Base-by-base conservation (phyloP, 1,140 invertebrate genomes). In the Magallana ariakensis region DNA sequence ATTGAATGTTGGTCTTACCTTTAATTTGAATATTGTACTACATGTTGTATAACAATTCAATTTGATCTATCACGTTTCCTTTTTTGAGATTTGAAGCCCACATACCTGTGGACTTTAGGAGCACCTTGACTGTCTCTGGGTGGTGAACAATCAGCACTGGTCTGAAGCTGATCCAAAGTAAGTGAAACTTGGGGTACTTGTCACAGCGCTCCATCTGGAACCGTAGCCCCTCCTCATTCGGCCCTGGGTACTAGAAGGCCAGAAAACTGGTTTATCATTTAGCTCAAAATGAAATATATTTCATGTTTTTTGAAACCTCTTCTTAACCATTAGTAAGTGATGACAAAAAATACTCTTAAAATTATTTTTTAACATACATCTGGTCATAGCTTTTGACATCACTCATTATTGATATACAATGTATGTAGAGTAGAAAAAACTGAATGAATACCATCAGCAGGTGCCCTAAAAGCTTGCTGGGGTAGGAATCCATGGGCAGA, bases 111-210 rank as follows among this genome's bases (percentile, higher is more conserved):
- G 88, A 88, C 87, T 90, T 92, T 0, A 93, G 86, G 26, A 93
- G 90, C n/a, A 89, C 54, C 83, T 91, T 92, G n/a, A 93, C 89
- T 11, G 92, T 90, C 13, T 92, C 90, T 86, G 92, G 91, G 88
- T 92, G 92, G 22, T 84, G 84, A 10, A 89, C 80, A 16, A 93
- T 84, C 26, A 92, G 70, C 3, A 90, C 85, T 11, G 85, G 62
- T 84, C 90, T 83, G 15, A 87, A 89, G 0, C 91, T 88, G 19
- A 92, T 75, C 92, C 92, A 93, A 9, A 89, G 84, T 11, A 82
- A 3, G 15, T 86, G 80, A 13, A 90, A 80, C 15, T 70, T 75
- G 0, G 92, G 92, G 58, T 84, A 91, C 33, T 75, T 75, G 13
- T 53, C 56, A 70, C 75, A 87, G 19, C 88, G 88, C 4, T 91